phyloP scores from a whole-genome alignment of 2,888 invertebrate genomes.

The Gnatocerus cornutus region DNA sequence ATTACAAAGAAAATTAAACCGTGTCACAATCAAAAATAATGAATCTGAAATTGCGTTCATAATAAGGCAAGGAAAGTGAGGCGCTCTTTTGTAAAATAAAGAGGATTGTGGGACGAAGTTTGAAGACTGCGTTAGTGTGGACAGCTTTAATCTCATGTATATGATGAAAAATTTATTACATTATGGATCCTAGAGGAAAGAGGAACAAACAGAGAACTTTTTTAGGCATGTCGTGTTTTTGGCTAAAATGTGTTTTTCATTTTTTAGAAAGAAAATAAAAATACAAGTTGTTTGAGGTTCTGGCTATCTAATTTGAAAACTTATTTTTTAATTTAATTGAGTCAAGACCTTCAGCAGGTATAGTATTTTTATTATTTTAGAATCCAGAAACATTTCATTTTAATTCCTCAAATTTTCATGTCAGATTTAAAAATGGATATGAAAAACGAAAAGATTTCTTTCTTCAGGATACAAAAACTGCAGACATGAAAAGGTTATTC shows the following conservation, averaged over 20 bases:
- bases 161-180: conserved; percentile 33
- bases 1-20: conserved; percentile 32
- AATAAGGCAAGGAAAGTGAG: conserved; percentile 13
- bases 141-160: conserved; percentile 20
- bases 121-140: conserved; percentile 13
- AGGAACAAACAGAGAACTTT: neutral
- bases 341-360: too few species aligned
- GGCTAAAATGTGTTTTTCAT: conserved; percentile 10
- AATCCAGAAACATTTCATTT: too few species aligned
- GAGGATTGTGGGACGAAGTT: conserved; percentile 1
- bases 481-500: conserved; percentile 14
- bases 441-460: too few species aligned
- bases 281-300: too few species aligned
- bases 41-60: conserved; percentile 10
- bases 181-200: conserved; percentile 24
- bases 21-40: conserved; percentile 25
- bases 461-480: conserved; percentile 6
- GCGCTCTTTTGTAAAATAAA: neutral
- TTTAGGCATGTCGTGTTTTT: too few species aligned
- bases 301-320: too few species aligned
- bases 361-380: too few species aligned
- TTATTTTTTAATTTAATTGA: too few species aligned
- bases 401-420: too few species aligned
- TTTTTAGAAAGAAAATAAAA: too few species aligned
- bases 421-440: too few species aligned